Evolutionary conservation across 2,888 invertebrate genomes (phyloP), one percentile per base, ranked within the genome.

Genomic region (Diachrysia chrysitis): DNA sequence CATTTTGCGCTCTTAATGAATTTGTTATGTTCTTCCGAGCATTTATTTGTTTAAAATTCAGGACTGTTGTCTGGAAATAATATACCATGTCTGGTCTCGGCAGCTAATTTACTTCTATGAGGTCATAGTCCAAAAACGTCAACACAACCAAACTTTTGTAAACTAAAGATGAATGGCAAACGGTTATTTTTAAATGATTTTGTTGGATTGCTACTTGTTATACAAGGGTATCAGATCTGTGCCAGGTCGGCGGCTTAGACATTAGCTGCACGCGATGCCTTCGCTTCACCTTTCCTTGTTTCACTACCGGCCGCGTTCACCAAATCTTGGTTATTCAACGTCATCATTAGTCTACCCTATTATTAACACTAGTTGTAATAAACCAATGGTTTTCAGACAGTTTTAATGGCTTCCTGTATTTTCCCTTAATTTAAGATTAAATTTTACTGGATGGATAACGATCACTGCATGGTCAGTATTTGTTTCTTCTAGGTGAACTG

Each of bases 251-350:
- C 46, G 54, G 59, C 25, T 23, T 42, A 58, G 58, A 16, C 69
- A 73, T 76, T 77, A 74, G 61, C 71, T 55, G 69, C 80, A 80
- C 83, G 80, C 80, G 58, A 80, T 21, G 61, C 73, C 69, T 79
- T 79, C 71, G 73, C 80, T 58, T 69, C 68, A 68, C 82, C 80
- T 79, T 73, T 73, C 58, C 58, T 71, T 63, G 32, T 46, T 73
- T 58, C 51, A 55, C 53, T 59, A 62, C 56, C 63, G n/a, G 10
- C 53, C 21, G 54, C 71, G 64, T 70, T 74, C 71, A 71, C 62
- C 56, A 25, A 46, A 53, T 53, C 42, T 42, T 23, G 35, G 10
- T 23, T 68, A 10, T 58, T 25, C 14, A 35, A 17, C 42, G 21
- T 46, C 46, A 42, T 19, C 48, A 51, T 9, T 51, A 51, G 19